These are phyloP conservation scores for Pterocles gutturalis DNA, from an alignment of 2,113 vertebrate species.

Conservation along the genomic window DNA sequence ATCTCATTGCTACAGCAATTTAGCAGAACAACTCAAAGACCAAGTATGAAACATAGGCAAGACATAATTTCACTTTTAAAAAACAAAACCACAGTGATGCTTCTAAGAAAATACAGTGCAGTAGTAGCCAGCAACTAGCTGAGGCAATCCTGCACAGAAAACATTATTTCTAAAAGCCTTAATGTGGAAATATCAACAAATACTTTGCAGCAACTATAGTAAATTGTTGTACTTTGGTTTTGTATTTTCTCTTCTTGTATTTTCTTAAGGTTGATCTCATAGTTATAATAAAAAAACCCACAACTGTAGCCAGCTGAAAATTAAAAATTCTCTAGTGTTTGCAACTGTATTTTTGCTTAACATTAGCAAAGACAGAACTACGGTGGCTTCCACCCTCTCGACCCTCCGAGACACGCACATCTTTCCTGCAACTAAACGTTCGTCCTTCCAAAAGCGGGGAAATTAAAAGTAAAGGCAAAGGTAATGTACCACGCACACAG, in stretches of 20 bases:
- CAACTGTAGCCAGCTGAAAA: neutral
- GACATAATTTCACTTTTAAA: neutral
- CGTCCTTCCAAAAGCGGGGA: neutral
- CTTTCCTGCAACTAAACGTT: neutral
- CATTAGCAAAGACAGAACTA: fast-evolving
- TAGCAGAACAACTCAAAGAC: neutral
- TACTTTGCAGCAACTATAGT: fast-evolving
- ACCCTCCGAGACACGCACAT: neutral
- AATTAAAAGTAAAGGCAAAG: fast-evolving
- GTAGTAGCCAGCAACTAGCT: fast-evolving
- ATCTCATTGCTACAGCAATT: neutral
- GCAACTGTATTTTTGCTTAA: neutral
- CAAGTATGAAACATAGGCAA: neutral
- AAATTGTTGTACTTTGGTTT: fast-evolving
- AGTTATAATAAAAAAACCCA: too few species aligned
- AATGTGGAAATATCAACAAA: neutral
- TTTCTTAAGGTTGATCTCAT: neutral
- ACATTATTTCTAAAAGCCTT: neutral
- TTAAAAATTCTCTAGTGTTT: fast-evolving
- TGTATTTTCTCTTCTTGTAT: neutral
- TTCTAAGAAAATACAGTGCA: neutral
- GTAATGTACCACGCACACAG: fast-evolving
- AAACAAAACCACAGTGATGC: neutral
- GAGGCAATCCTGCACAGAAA: fast-evolving
- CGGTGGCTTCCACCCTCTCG: too few species aligned